Base-by-base conservation (phyloP, 2,113 vertebrate genomes). In the Pogonocichla stellata region DNA sequence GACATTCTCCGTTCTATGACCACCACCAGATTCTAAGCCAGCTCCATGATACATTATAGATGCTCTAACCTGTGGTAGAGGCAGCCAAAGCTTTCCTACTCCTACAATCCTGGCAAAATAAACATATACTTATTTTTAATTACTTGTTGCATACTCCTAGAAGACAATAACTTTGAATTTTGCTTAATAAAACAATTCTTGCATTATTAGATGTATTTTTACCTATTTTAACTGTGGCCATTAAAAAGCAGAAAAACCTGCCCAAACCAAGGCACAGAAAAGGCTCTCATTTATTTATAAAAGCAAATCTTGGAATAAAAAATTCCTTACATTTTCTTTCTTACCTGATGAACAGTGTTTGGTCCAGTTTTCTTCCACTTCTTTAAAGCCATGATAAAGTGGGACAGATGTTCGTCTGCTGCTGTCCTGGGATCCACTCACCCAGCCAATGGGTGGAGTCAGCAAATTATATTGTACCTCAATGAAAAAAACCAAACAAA, bases 311-410 rank as follows among this genome's bases (percentile, higher is more conserved):
- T 38, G 29, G 40, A 60, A 69, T 62, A 20, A 91, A 65, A 81
- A 51, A 16, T 1, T 19, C 31, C 28, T 77, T 34, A 4, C 0
- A 4, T 42, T 43, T 42, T 36, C 64, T 58, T 93, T 96, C 97
- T 97, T 96, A 99, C 99, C 99, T 98, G 98, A 93, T 58, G 99
- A 98, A 95, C 99, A 99, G 94, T 99, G 99, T 96, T 99, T 99
- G 60, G 98, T 97, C 99, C 99, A 99, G 98, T 99, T 99, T 93
- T 99, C 99, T 97, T 99, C 99, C 85, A 99, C 99, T 96, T 99
- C 99, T 96, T 99, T 99, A 95, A 99, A 99, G 12, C 99, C 99
- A 50, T 99, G 99, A 97, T 99, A 99, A 62, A 99, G 98, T 2
- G 99, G 99, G 19, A 98, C 86, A 34, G 98, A 88, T 0, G 92